These are phyloP conservation scores for Cettia cetti DNA, from an alignment of 2,113 vertebrate genomes.

Conservation along the genomic window DNA sequence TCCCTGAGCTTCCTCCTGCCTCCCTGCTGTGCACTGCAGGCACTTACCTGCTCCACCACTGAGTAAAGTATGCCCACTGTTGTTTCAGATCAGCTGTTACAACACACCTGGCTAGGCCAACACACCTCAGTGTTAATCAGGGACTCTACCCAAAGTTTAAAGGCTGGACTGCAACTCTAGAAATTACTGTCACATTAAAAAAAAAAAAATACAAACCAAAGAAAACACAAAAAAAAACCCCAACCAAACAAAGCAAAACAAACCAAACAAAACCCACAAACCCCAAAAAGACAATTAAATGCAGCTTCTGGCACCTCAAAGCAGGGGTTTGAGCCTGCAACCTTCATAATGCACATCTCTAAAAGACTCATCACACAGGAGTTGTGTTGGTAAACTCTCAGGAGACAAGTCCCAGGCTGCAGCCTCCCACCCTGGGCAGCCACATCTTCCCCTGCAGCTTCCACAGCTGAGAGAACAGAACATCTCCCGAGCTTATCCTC, in stretches of 20 bases:
- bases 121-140: not conserved
- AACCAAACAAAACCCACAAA: not conserved
- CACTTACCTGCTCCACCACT: not conserved
- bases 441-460: no score
- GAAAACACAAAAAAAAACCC: not conserved
- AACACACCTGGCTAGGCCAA: not conserved
- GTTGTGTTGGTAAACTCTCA: fast-evolving
- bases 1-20: not conserved
- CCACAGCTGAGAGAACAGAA: not conserved
- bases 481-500: not conserved
- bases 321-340: not conserved
- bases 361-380: fast-evolving
- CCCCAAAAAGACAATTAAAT: not conserved
- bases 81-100: not conserved
- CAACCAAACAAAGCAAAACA: no score
- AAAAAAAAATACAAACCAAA: no score
- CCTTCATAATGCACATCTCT: not conserved
- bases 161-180: not conserved
- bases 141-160: not conserved
- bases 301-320: not conserved
- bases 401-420: fast-evolving
- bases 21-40: fast-evolving
- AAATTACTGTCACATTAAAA: not conserved
- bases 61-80: not conserved
- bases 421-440: not conserved